phyloP scores from a whole-genome alignment of 2,113 vertebrate genomes.

The Eubucco bourcierii region DNA sequence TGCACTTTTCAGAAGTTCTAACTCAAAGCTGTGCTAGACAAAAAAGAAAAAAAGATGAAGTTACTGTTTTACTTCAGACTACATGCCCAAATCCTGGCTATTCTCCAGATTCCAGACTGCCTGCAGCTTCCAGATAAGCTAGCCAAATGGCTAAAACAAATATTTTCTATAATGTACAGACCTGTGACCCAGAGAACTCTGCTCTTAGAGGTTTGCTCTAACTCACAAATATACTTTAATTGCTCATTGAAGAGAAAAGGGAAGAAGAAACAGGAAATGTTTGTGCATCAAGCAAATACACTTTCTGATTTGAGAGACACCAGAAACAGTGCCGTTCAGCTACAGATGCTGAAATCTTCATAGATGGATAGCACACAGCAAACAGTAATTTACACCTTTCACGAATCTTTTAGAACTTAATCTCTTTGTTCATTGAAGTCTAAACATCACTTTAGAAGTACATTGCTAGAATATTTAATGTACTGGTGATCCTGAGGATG shows the following conservation, averaged over 20 bases:
- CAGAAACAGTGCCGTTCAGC: background rate
- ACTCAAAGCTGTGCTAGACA: background rate
- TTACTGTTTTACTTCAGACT: background rate
- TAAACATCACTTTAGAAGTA: background rate
- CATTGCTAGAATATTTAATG: background rate
- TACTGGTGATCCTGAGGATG: too few relatives aligned
- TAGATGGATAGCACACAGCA: background rate
- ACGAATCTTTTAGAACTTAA: background rate
- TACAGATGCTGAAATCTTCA: background rate
- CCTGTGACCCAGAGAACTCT: background rate
- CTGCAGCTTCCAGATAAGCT: constrained; percentile 16
- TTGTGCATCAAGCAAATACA: background rate
- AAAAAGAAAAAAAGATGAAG: background rate
- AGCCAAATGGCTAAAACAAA: background rate
- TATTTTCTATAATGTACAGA: background rate
- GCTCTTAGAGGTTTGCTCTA: background rate
- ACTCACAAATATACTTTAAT: background rate
- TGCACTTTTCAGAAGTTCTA: background rate
- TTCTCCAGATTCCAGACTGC: background rate
- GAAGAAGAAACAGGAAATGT: background rate
- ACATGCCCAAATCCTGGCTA: background rate
- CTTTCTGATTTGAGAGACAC: background rate
- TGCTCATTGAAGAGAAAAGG: background rate
- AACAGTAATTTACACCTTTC: background rate
- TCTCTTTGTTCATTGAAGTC: background rate